A percentile compares a stretch with the other conserved stretches of the same genome.
These are phyloP conservation scores for Macquaria australasica DNA, from an alignment of 2,113 vertebrate species.

Conservation along the genomic window DNA sequence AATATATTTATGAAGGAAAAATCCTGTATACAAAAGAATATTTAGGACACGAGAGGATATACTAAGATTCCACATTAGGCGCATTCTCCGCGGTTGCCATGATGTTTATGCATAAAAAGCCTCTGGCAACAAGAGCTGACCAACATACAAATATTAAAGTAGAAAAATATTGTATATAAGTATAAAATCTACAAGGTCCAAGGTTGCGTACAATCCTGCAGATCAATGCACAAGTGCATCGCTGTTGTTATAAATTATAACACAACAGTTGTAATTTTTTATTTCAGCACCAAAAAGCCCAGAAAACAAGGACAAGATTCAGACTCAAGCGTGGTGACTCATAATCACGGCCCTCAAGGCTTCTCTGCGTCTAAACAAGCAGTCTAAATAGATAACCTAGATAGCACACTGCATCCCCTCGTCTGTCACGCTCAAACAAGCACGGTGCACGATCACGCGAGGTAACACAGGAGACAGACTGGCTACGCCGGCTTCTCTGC, in stretches of 20 bases:
- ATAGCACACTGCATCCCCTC: slow-evolving; percentile 29
- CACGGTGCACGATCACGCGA: neutral
- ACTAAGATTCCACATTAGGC: slow-evolving; percentile 5
- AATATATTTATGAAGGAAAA: slow-evolving; percentile 17
- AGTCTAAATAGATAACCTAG: slow-evolving; percentile 56
- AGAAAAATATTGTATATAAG: neutral
- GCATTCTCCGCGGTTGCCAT: neutral
- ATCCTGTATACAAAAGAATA: slow-evolving; percentile 15
- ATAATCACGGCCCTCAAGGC: slow-evolving; percentile 14
- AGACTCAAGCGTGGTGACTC: slow-evolving; percentile 34
- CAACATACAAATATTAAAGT: neutral
- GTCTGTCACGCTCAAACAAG: slow-evolving; percentile 39
- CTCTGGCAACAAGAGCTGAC: neutral
- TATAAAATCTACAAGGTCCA: neutral
- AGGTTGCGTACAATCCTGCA: neutral
- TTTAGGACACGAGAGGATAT: slow-evolving; percentile 32
- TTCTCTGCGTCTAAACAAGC: slow-evolving; percentile 32
- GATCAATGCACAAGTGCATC: neutral
- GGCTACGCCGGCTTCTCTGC: slow-evolving; percentile 9
- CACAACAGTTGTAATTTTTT: neutral
- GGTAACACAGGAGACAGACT: slow-evolving; percentile 36
- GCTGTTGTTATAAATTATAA: neutral
- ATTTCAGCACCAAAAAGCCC: neutral
- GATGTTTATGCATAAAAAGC: slow-evolving; percentile 7
- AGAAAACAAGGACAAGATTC: slow-evolving; percentile 13